Conservation (phyloP, 2,113 vertebrate species). For the Passer domesticus region DNA sequence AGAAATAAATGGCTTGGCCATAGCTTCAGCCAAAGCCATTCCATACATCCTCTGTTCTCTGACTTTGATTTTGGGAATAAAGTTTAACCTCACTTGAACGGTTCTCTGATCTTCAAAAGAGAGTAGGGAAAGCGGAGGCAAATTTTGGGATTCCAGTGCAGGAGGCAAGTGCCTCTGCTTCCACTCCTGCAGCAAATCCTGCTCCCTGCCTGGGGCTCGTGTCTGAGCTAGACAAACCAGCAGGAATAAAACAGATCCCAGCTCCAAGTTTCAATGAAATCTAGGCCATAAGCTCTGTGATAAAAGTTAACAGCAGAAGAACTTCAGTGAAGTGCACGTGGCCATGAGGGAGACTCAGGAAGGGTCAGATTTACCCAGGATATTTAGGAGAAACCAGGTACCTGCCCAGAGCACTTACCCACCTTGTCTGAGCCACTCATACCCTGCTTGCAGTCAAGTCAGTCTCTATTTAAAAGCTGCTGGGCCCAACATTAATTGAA, state of each 20-base stretch:
- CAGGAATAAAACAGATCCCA: not conserved
- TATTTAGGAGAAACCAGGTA: not conserved
- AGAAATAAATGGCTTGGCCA: not conserved
- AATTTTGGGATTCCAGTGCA: not conserved
- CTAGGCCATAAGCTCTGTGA: not conserved
- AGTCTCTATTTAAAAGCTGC: constrained; percentile 21
- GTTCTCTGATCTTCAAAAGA: not conserved
- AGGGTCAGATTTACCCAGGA: not conserved
- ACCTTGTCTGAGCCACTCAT: not conserved
- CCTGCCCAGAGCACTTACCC: not conserved
- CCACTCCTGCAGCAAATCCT: not conserved
- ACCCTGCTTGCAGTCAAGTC: not conserved
- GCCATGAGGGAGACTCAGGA: not conserved
- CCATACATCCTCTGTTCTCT: not conserved
- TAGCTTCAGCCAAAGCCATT: not conserved
- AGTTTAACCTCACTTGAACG: not conserved
- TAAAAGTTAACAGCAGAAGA: not conserved
- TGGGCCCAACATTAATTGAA: not conserved
- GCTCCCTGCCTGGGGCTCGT: rapidly evolving
- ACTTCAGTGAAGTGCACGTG: not conserved
- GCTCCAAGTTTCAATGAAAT: not conserved
- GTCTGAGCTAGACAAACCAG: not conserved
- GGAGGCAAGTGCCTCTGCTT: not conserved
- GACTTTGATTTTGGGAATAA: not conserved
- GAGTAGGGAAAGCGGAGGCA: not conserved